Percentiles rank a stretch among this genome's conserved stretches.
These are phyloP conservation scores for Drosophila nasuta DNA, from an alignment of 1,140 invertebrate genomes.

Conservation along the genomic window DNA sequence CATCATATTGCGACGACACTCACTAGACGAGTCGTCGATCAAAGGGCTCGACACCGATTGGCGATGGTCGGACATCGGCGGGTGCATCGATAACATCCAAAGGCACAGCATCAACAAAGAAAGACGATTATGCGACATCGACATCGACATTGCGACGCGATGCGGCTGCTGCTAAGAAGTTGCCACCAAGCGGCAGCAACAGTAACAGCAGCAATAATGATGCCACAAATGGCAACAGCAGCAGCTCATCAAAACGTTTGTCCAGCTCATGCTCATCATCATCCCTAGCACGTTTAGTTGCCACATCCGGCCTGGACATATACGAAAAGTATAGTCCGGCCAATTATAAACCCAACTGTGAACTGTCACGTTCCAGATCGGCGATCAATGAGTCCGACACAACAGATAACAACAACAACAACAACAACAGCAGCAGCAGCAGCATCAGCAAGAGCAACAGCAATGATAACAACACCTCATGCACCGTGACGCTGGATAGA, in stretches of 20 bases:
- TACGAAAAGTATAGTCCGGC: constrained; percentile 85
- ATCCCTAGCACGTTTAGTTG: constrained; percentile 81
- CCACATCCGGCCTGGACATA: constrained; percentile 83
- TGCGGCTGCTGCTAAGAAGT: constrained; percentile 39
- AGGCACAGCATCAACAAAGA: constrained; percentile 13
- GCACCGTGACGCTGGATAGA: constrained; percentile 66
- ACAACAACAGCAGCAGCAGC: constrained; percentile 35
- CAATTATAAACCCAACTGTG: constrained; percentile 84
- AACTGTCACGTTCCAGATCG: constrained; percentile 85
- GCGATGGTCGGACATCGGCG: constrained; percentile 30
- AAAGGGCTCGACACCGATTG: constrained; percentile 41
- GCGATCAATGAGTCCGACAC: constrained; percentile 56
- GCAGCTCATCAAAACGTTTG: constrained; percentile 64
- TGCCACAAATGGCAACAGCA: constrained; percentile 36
- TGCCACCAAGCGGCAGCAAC: constrained; percentile 48
- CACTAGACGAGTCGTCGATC: constrained; percentile 57
- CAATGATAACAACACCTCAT: constrained; percentile 23
- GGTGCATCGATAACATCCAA: constrained; percentile 12
- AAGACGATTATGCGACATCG: constrained; percentile 22
- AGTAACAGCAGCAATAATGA: constrained; percentile 17
- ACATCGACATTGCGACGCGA: constrained; percentile 43
- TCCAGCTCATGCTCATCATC: constrained; percentile 82
- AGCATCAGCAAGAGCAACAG: constrained; percentile 2
- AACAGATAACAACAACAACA: constrained; percentile 31
- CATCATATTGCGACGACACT: constrained; percentile 3